Evolutionary conservation across 2,797 vertebrate genomes (phyloP).

Genomic region (Helostoma temminkii): DNA sequence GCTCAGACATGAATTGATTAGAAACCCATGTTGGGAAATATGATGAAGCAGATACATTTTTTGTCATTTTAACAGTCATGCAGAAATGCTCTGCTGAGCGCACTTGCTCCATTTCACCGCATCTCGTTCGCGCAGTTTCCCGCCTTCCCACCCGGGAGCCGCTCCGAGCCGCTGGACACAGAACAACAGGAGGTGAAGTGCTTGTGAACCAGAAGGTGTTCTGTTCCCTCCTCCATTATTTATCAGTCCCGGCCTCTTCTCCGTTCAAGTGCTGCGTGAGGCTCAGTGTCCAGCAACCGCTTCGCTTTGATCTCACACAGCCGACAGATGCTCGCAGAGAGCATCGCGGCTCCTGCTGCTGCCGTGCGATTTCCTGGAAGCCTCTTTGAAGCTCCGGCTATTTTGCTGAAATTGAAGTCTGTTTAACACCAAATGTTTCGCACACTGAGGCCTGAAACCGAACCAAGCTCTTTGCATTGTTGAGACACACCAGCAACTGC

Average conservation of each 20-base stretch:
- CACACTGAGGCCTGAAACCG: background rate
- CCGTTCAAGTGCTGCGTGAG: constrained; percentile 12
- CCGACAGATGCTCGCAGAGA: constrained; percentile 35
- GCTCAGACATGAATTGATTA: background rate
- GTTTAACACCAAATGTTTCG: background rate
- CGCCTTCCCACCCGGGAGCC: constrained; percentile 12
- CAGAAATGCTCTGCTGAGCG: background rate
- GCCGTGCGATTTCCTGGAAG: background rate
- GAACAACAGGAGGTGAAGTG: constrained; percentile 31
- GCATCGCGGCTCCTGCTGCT: constrained; percentile 6
- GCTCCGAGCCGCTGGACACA: constrained; percentile 7
- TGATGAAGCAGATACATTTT: too few species aligned
- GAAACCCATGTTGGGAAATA: background rate
- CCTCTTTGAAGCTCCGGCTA: constrained; percentile 33
- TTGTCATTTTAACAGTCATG: background rate
- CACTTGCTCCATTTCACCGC: background rate
- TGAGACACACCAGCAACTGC: background rate
- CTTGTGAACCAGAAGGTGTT: constrained; percentile 33
- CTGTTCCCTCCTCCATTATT: constrained; percentile 50
- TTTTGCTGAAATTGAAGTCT: constrained; percentile 7
- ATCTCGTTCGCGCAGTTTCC: background rate
- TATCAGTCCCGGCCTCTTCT: constrained; percentile 28
- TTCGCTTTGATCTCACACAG: constrained; percentile 40
- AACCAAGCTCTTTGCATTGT: background rate
- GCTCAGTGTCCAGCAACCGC: constrained; percentile 22